Percentiles rank a stretch among this genome's conserved stretches.
These are phyloP conservation scores for Lethenteron reissneri DNA, from an alignment of 2,113 vertebrate species.

Conservation along the genomic window DNA sequence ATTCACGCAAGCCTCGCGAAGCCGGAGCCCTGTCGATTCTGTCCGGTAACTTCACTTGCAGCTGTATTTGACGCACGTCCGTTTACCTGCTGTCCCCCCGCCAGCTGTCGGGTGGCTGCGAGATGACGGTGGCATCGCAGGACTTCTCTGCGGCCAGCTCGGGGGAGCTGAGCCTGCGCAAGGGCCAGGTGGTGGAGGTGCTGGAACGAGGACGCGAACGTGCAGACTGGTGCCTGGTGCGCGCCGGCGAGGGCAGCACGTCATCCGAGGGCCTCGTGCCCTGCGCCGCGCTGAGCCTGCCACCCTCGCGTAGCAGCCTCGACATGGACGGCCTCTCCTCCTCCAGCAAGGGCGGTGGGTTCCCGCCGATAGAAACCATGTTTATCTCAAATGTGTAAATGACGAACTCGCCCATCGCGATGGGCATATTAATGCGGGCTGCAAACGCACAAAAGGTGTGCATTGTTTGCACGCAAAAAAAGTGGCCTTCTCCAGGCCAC, in stretches of 20 bases:
- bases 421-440: too few species aligned
- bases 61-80: background rate
- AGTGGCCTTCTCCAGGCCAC: too few species aligned
- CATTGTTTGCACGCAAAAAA: too few species aligned
- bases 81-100: conserved; percentile 7
- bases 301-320: conserved; percentile 80
- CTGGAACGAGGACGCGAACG: conserved; percentile 66
- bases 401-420: too few species aligned
- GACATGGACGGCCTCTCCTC: conserved; percentile 98
- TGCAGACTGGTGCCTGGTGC: conserved; percentile 73
- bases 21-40: too few species aligned
- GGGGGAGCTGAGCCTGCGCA: conserved; percentile 67
- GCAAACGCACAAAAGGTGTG: too few species aligned
- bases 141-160: conserved; percentile 60
- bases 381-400: too few species aligned
- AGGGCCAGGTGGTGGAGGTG: conserved; percentile 81
- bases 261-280: conserved; percentile 81
- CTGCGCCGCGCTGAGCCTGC: conserved; percentile 61
- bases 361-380: too few species aligned
- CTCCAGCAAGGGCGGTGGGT: conserved; percentile 61
- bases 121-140: conserved; percentile 77
- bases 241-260: conserved; percentile 58
- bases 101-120: conserved; percentile 83
- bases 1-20: too few species aligned
- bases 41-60: too few species aligned